Base-by-base conservation (phyloP, 2,113 vertebrate genomes). In the Atherinomorus stipes region DNA sequence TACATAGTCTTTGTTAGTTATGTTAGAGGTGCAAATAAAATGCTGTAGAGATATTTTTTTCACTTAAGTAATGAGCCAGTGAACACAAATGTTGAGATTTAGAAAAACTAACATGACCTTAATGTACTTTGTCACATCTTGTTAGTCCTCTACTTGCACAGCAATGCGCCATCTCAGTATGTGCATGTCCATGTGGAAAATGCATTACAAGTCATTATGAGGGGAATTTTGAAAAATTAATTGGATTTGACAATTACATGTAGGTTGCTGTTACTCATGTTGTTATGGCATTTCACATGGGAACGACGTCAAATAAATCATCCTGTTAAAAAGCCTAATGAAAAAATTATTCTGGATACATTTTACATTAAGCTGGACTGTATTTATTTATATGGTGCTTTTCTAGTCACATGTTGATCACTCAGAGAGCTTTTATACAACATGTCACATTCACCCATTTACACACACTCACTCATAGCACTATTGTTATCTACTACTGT, bases 111-210 rank as follows among this genome's bases (percentile, higher is more conserved):
- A 63, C 67, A 11, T 49, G 38, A 66, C 65, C 10, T 63, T 59
- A 57, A 57, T 75, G 9, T 53, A 54, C 49, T 66, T 2, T 54
- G 69, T 63, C 65, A 50, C 53, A 42, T 68, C 50, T 23, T 64
- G 38, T 66, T 71, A 49, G 40, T 64, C 23, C 22, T 63, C 6
- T 8, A 65, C 47, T 49, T 3, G 4, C 0, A 34, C 28, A 28
- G 54, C 34, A 26, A 62, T 13, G 26, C 7, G 16, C 38, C 7
- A 18, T 12, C 42, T 49, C 7, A 15, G 68, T 52, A 23, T 10
- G 37, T 61, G 51, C 34, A 58, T 28, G 45, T 23, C 23, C 25
- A 58, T 38, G 11, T 60, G 25, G 50, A 57, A 38, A 31, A 38
- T 23, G 25, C 4, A 1, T 26, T 13, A 11, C 21, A 19, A 34